Evolutionary conservation across 2,888 invertebrate species (phyloP), one percentile per base, ranked within the genome.

Genomic region (Pristionchus mayeri): DNA sequence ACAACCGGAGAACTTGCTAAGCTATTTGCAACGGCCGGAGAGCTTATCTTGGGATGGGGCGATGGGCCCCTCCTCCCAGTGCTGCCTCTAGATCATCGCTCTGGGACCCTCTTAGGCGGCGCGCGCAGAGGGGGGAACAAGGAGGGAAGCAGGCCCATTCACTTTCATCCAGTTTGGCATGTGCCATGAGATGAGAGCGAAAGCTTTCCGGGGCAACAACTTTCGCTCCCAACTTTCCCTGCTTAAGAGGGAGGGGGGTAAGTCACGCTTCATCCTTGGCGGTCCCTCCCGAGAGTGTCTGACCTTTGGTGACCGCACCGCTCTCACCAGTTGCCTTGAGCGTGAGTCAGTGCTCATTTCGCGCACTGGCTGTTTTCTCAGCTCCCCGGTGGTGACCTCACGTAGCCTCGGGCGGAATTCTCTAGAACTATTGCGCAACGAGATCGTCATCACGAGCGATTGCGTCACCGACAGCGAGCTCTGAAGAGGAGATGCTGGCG

Each of bases 1-100:
- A 57, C 54, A 71, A 44, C 40, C 40, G 71, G 40, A 57, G 80
- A 80, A 80, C 80, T 80, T 80, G 80, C 80, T 80, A 80, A 80
- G 80, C 57, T n/a, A 80, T 80, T 80, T 80, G 80, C 80, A 80
- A 80, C 80, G 80, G 80, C 57, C 18, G 80, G 44, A n/a, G n/a
- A 52, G 34, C 50, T 30, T 34, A 52, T 54, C 54, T 27, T 24
- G 75, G 57, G 57, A 57, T 9, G n/a, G 50, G 76, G 76, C n/a
- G n/a, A 21, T 27, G 76, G 18, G 50, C 27, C 30, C 30, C 27
- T 3, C n/a, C 71, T 4, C 40, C 71, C 71, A 18, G 16, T n/a
- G 11, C n/a, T 4, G 21, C 34, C 57, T 60, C 30, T 60, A 60
- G 57, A 63, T 63, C 63, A 63, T 63, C 34, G 34, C 30, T n/a